Conservation (phyloP, 2,113 vertebrate species). For the Oryctolagus cuniculus region mOryCun1.1 NC_091438.1:143811501-143812000, state of each 20-base stretch:
- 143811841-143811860: slow-evolving; percentile 90
- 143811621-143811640: background rate
- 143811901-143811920: background rate
- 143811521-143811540: background rate
- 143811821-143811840: slow-evolving; percentile 98
- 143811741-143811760: slow-evolving; percentile 62
- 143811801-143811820: slow-evolving; percentile 96
- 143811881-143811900: slow-evolving; percentile 32
- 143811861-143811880: slow-evolving; percentile 28
- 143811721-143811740: background rate
- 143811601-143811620: slow-evolving; percentile 52
- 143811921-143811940: background rate
- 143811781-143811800: slow-evolving; percentile 95
- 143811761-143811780: slow-evolving; percentile 97
- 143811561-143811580: slow-evolving; percentile 46
- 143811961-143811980: slow-evolving; percentile 40
- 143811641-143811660: slow-evolving; percentile 53
- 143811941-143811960: slow-evolving; percentile 21
- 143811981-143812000: slow-evolving; percentile 30
- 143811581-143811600: slow-evolving; percentile 32
- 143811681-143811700: background rate
- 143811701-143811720: background rate
- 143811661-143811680: slow-evolving; percentile 8
- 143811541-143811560: slow-evolving; percentile 30
- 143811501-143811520: slow-evolving; percentile 5